A percentile compares a stretch with the other conserved stretches of the same genome.
Conservation (phyloP, 2,797 vertebrate genomes). For the Apogon hyalosoma region DNA sequence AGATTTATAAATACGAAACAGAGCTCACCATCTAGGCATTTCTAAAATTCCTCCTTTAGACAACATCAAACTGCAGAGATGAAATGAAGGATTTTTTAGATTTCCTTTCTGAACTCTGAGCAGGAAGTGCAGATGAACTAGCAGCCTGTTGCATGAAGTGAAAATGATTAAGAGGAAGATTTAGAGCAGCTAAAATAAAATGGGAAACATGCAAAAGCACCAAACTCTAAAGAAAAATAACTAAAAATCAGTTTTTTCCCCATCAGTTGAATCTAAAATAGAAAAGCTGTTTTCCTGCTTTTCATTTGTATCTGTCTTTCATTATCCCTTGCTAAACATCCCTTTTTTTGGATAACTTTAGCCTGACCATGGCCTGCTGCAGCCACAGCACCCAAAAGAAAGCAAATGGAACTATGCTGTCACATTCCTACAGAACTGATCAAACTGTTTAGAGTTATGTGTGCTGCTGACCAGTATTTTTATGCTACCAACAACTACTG, state of each 20-base stretch:
- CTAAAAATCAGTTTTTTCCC: slow-evolving; percentile 10
- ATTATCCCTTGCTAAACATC: slow-evolving; percentile 59
- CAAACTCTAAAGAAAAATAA: slow-evolving; percentile 3
- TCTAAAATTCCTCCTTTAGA: slow-evolving; percentile 19
- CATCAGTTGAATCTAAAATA: slow-evolving; percentile 50
- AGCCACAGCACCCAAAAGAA: slow-evolving; percentile 24
- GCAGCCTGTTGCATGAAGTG: slow-evolving; percentile 4
- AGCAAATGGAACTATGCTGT: slow-evolving; percentile 27
- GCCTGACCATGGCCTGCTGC: slow-evolving; percentile 21
- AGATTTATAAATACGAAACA: slow-evolving; percentile 17
- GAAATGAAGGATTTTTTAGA: slow-evolving; percentile 11
- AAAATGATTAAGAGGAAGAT: slow-evolving; percentile 1
- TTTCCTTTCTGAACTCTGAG: slow-evolving; percentile 23
- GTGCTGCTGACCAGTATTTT: slow-evolving; percentile 36
- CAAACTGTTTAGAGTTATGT: slow-evolving; percentile 33
- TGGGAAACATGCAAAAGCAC: neutral
- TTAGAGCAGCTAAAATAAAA: slow-evolving; percentile 8
- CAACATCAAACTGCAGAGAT: slow-evolving; percentile 20
- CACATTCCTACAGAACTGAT: slow-evolving; percentile 62
- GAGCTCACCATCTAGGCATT: slow-evolving; percentile 14
- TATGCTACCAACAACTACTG: slow-evolving; percentile 5
- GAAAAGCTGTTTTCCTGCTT: slow-evolving; percentile 15
- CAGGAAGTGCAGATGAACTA: slow-evolving; percentile 10
- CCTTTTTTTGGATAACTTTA: slow-evolving; percentile 40
- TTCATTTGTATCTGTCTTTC: slow-evolving; percentile 41